Evolutionary conservation across 2,113 vertebrate species (phyloP).

Genomic region (Amazona vittata): DNA sequence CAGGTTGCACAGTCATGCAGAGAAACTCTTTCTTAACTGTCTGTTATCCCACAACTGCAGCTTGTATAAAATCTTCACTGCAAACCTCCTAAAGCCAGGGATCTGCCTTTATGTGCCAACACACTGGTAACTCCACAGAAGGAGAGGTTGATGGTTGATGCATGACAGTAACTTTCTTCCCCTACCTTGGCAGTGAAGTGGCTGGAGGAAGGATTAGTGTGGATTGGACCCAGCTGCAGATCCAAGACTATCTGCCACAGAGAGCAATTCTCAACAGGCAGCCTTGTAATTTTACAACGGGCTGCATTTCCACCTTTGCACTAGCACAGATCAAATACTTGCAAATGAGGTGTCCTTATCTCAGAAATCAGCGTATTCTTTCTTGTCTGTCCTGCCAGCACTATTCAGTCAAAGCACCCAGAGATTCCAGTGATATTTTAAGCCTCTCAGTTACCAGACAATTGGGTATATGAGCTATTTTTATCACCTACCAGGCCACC

Average conservation of each 20-base stretch:
- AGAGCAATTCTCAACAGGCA: neutral
- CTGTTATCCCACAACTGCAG: neutral
- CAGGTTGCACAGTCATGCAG: neutral
- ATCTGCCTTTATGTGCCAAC: neutral
- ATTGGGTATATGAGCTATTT: neutral
- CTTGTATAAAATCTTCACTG: neutral
- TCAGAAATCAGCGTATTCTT: neutral
- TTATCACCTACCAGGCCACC: neutral
- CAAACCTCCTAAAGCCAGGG: neutral
- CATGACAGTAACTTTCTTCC: neutral
- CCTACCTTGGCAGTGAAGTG: neutral
- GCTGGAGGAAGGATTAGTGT: neutral
- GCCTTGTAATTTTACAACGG: neutral
- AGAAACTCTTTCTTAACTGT: neutral
- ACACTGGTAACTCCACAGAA: neutral
- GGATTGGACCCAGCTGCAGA: neutral
- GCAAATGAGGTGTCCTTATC: neutral
- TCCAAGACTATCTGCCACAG: rapidly evolving
- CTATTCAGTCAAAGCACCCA: neutral
- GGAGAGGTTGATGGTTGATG: neutral
- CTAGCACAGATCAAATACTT: neutral
- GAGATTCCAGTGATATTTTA: neutral
- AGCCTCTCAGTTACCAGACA: neutral
- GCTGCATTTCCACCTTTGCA: neutral
- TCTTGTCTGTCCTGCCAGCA: neutral